Percentiles rank a stretch among this genome's conserved stretches.
Conservation (phyloP, 2,797 vertebrate species). For the Malurus leucopterus region DNA sequence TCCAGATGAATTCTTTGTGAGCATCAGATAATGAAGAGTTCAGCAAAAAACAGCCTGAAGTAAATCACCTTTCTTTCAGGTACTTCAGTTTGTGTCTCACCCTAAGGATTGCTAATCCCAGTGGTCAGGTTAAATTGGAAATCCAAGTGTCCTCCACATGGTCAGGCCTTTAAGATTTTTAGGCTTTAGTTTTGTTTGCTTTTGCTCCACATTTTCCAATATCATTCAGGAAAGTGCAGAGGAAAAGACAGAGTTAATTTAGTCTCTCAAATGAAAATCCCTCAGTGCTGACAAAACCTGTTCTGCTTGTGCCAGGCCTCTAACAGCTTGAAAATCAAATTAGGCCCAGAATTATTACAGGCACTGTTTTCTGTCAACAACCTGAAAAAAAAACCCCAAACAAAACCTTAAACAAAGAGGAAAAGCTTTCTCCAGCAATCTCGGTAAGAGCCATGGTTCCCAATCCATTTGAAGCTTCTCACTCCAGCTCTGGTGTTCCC, state of each 20-base stretch:
- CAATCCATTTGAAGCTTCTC: not conserved
- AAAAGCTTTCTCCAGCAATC: not conserved
- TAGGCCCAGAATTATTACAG: constrained; percentile 33
- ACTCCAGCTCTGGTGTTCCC: not conserved
- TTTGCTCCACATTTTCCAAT: not conserved
- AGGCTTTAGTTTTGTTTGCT: not conserved
- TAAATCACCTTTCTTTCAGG: not conserved
- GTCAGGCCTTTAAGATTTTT: not conserved
- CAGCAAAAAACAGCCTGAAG: not conserved
- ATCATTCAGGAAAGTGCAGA: not conserved
- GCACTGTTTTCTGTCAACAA: constrained; percentile 9
- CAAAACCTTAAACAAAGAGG: not conserved
- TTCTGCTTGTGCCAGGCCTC: not conserved
- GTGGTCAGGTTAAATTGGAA: not conserved
- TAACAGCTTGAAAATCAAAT: constrained; percentile 46
- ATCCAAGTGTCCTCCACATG: not conserved
- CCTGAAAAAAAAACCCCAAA: not conserved
- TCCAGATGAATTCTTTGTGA: not conserved
- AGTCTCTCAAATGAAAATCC: not conserved
- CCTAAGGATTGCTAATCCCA: not conserved
- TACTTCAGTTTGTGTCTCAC: not conserved
- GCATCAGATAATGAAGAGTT: not conserved
- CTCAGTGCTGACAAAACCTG: constrained; percentile 7
- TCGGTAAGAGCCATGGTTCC: not conserved
- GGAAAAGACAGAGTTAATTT: constrained; percentile 26